phyloP scores from a whole-genome alignment of 1,140 invertebrate species.

The Scaptomyza montana region DNA sequence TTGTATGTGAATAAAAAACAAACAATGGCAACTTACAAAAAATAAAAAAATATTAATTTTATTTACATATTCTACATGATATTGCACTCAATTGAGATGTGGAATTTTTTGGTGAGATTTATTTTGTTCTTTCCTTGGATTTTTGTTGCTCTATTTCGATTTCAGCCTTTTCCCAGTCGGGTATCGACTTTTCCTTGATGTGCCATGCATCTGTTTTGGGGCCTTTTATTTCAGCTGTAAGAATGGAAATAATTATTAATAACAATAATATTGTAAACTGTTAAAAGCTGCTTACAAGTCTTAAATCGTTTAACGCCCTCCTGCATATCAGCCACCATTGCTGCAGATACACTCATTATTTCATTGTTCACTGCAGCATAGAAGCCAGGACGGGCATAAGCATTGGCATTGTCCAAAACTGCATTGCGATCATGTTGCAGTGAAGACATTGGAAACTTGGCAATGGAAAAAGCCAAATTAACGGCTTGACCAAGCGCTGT shows the following conservation, averaged over 20 bases:
- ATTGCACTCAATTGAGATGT: slow-evolving; percentile 24
- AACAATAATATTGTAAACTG: too few species aligned
- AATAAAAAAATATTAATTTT: slow-evolving; percentile 3
- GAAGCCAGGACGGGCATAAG: slow-evolving; percentile 85
- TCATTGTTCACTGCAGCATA: slow-evolving; percentile 88
- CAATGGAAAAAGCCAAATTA: slow-evolving; percentile 89
- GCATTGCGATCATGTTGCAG: slow-evolving; percentile 89
- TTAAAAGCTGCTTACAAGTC: slow-evolving; percentile 71
- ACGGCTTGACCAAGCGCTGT: slow-evolving; percentile 92
- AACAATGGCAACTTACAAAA: slow-evolving; percentile 26
- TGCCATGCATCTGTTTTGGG: slow-evolving; percentile 89
- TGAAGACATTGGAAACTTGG: slow-evolving; percentile 92
- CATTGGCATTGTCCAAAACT: slow-evolving; percentile 85
- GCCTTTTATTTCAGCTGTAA: slow-evolving; percentile 88
- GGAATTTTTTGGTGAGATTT: neutral
- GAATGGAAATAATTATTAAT: neutral
- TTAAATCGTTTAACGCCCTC: slow-evolving; percentile 90
- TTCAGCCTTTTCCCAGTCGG: slow-evolving; percentile 86
- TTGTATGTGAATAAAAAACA: slow-evolving; percentile 72
- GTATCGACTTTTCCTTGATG: slow-evolving; percentile 85
- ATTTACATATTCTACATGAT: slow-evolving; percentile 30
- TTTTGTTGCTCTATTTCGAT: slow-evolving; percentile 55
- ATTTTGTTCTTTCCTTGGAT: slow-evolving; percentile 28
- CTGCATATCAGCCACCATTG: slow-evolving; percentile 87
- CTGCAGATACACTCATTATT: slow-evolving; percentile 86